Percentiles rank a stretch among this genome's conserved stretches.
Evolutionary conservation across 2,888 invertebrate species (phyloP).

Genomic region (Eilema caniola): DNA sequence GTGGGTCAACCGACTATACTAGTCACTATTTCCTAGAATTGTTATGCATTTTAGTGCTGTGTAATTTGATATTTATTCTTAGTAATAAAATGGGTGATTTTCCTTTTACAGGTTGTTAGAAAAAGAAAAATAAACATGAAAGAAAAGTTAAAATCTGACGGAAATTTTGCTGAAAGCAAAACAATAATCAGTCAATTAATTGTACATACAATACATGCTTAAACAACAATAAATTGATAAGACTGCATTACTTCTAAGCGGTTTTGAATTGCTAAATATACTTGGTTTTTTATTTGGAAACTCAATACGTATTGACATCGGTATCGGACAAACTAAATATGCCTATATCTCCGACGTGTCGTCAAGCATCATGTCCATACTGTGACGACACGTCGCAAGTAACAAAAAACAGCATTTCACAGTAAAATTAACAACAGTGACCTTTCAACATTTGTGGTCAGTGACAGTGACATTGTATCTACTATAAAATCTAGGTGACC

Average conservation of each 20-base stretch:
- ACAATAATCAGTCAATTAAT: too few species aligned
- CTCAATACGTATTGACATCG: too few species aligned
- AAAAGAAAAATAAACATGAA: neutral
- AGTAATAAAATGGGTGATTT: neutral
- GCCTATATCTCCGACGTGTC: too few species aligned
- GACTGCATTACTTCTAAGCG: too few species aligned
- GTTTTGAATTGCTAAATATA: too few species aligned
- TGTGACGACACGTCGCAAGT: neutral
- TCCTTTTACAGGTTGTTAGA: neutral
- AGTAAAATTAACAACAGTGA: neutral
- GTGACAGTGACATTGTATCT: neutral
- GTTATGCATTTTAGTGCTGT: constrained; percentile 24
- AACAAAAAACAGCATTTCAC: neutral
- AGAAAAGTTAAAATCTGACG: neutral
- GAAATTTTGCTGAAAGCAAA: neutral
- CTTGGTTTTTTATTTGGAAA: too few species aligned
- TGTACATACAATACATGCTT: too few species aligned
- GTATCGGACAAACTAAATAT: too few species aligned
- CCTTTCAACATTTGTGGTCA: neutral
- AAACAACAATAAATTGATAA: too few species aligned
- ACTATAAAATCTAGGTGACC: neutral
- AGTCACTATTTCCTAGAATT: constrained; percentile 34
- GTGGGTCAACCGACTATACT: constrained; percentile 20
- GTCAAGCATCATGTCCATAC: too few species aligned
- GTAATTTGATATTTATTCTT: constrained; percentile 21